These are phyloP conservation scores for Drosophila lacicola DNA, from an alignment of 2,888 invertebrate species.

Conservation along the genomic window DNA sequence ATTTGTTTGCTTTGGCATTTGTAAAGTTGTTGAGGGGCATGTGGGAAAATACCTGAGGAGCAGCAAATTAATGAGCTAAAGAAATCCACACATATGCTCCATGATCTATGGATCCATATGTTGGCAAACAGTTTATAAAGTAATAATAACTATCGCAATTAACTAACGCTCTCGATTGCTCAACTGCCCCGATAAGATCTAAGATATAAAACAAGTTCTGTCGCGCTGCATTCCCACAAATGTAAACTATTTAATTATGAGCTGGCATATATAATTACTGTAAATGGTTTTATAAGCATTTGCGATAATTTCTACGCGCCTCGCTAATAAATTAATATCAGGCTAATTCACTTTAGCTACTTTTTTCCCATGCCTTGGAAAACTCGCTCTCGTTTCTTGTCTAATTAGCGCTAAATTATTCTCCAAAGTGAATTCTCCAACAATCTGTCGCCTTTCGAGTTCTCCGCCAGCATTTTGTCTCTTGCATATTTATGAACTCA, in stretches of 20 bases:
- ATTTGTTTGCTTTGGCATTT: constrained; percentile 69
- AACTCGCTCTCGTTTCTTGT: constrained; percentile 41
- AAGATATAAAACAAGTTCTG: constrained; percentile 26
- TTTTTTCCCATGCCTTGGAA: constrained; percentile 40
- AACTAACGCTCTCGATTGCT: constrained; percentile 6
- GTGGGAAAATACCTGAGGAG: constrained; percentile 25
- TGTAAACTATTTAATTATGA: constrained; percentile 46
- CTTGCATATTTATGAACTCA: constrained; percentile 73
- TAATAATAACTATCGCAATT: constrained; percentile 20
- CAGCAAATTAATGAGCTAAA: constrained; percentile 28
- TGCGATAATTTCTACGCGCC: constrained; percentile 59
- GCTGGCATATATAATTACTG: constrained; percentile 50
- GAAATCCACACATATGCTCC: constrained; percentile 2
- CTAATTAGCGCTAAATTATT: constrained; percentile 49
- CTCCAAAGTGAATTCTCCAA: constrained; percentile 14
- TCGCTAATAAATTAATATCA: constrained; percentile 65
- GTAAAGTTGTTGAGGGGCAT: constrained; percentile 24
- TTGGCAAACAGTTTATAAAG: constrained; percentile 15
- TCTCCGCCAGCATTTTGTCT: constrained; percentile 30
- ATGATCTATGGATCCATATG: constrained; percentile 19
- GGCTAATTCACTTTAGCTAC: constrained; percentile 39
- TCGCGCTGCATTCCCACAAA: constrained; percentile 42
- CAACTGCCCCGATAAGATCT: constrained; percentile 15
- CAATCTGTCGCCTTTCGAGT: constrained; percentile 17
- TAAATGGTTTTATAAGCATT: constrained; percentile 61